Evolutionary conservation across 2,888 invertebrate species (phyloP), one percentile per base, ranked within the genome.

Genomic region (Brenthis hecate): DNA sequence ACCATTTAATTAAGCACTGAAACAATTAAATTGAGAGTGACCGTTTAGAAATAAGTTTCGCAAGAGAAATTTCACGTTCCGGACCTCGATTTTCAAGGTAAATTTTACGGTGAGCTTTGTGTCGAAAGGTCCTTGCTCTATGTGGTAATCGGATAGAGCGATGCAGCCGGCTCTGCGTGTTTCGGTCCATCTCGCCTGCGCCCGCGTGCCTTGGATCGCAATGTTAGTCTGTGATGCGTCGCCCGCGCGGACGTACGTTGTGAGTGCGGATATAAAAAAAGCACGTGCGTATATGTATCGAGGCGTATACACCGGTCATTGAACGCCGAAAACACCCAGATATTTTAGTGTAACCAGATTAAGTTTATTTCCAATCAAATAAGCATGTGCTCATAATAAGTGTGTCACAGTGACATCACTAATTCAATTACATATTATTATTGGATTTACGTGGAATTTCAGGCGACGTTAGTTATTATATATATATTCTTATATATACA

Each of bases 101-200:
- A 75, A 88, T 90, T 91, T 89, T 87, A 87, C 88, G 87, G 87
- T 78, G 85, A 86, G 86, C 86, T 89, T 86, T 86, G 84, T 86
- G 86, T 85, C 85, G 90, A 87, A 91, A 89, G 91, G 91, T 92
- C 91, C 91, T 91, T 92, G 89, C 87, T 84, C 90, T 86, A 85
- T 87, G 89, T 87, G 85, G 89, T 91, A 91, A 91, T 89, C 88
- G 85, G 87, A 89, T 89, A 87, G 85, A 85, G 81, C 80, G 79
- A 80, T 82, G 86, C 86, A 86, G 87, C 85, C 84, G 85, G 81
- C 81, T 80, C 79, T 82, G 82, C 82, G 43, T 61, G 70, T 72
- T 62, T 79, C 78, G 79, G 83, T 81, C 84, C 87, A 88, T 89
- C 88, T 89, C 85, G 80, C 77, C 74, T 74, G 75, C 74, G 76